These are phyloP conservation scores for Scaptomyza tumidula DNA, from an alignment of 2,888 invertebrate genomes.

Conservation along the genomic window DNA sequence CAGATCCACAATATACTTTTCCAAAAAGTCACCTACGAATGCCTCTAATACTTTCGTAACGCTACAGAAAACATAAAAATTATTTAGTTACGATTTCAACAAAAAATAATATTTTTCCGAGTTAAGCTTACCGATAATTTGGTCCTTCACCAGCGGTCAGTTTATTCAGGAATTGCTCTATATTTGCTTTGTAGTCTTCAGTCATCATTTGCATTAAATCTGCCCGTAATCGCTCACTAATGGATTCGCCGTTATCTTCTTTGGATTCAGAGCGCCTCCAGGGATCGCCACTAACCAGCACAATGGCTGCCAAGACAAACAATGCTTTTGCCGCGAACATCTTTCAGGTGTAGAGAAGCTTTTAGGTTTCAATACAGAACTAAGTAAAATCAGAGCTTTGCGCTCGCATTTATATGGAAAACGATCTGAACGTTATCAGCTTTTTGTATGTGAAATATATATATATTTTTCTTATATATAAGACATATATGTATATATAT, in stretches of 20 bases:
- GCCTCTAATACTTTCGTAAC: constrained; percentile 28
- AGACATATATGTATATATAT: no score
- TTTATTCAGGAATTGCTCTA: no score
- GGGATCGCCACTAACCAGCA: constrained; percentile 30
- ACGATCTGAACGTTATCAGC: constrained; percentile 3
- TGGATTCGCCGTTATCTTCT: background rate
- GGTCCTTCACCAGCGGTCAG: no score
- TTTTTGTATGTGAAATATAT: background rate
- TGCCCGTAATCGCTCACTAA: no score
- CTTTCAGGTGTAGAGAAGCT: background rate
- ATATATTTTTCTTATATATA: no score
- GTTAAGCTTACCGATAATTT: constrained; percentile 41
- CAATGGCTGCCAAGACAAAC: constrained; percentile 29
- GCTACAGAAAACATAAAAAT: constrained; percentile 25
- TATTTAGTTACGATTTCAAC: background rate
- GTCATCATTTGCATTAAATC: no score
- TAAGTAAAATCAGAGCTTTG: background rate
- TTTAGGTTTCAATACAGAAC: background rate
- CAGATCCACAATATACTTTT: constrained; percentile 48
- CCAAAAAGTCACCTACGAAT: no score
- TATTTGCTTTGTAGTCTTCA: no score
- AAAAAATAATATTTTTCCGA: background rate
- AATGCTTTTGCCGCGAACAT: constrained; percentile 42
- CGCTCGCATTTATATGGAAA: constrained; percentile 8
- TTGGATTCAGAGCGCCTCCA: background rate